Conservation (phyloP, 2,888 invertebrate genomes). For the Charanyca ferruginea region DNA sequence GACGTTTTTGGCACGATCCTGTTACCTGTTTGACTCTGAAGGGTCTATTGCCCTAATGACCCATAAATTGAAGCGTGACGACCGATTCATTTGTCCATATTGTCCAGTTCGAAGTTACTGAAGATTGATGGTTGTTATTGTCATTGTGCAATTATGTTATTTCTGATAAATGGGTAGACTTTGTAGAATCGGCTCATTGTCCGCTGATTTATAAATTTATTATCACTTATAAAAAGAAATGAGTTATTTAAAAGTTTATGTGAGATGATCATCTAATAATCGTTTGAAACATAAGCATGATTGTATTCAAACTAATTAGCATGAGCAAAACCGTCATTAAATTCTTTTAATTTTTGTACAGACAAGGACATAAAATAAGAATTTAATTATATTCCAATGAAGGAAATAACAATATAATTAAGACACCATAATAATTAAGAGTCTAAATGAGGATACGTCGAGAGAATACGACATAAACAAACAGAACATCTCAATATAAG, state of each 20-base stretch:
- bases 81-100: slow-evolving; percentile 67
- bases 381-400: slow-evolving; percentile 42
- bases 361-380: slow-evolving; percentile 19
- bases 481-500: slow-evolving; percentile 85
- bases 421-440: slow-evolving; percentile 78
- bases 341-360: slow-evolving; percentile 1
- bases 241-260: not conserved
- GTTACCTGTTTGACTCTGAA: slow-evolving; percentile 55
- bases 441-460: slow-evolving; percentile 72
- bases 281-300: not conserved
- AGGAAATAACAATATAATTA: slow-evolving; percentile 65
- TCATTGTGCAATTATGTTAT: slow-evolving; percentile 54
- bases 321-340: slow-evolving; percentile 1
- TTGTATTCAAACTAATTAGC: slow-evolving; percentile 3
- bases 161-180: slow-evolving; percentile 33
- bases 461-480: slow-evolving; percentile 77
- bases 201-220: slow-evolving; percentile 7
- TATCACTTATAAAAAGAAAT: slow-evolving; percentile 7
- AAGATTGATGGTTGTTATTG: slow-evolving; percentile 59
- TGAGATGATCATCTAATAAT: not conserved
- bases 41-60: slow-evolving; percentile 69
- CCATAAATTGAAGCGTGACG: slow-evolving; percentile 74
- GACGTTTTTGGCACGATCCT: slow-evolving; percentile 62
- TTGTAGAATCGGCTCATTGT: slow-evolving; percentile 17
- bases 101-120: slow-evolving; percentile 49